Base-by-base conservation (phyloP, 2,888 invertebrate genomes). In the Pteria penguin region DNA sequence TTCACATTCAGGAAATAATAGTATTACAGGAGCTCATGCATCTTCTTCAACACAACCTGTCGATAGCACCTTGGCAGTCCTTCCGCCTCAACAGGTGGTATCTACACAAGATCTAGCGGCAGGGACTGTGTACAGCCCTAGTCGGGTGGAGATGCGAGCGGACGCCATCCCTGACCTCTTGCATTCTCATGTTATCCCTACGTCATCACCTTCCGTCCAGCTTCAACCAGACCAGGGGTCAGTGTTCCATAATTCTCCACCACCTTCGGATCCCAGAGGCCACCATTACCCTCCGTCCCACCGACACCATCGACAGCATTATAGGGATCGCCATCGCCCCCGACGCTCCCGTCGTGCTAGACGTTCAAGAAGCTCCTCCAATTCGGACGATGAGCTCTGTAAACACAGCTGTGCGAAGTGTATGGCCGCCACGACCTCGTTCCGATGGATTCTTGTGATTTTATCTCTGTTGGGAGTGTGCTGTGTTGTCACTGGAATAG, bases 401-500 rank as follows among this genome's bases (percentile, higher is more conserved):
- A 89, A 88, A 73, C 88, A 84, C n/a, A 82, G 88, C 2, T 90
- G 90, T 79, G 78, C 86, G 33, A 84, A 86, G 60, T 91, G 91
- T 80, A 68, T 90, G 27, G 89, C 89, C 24, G 86, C 85, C 8
- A 79, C 88, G 33, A 90, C 90, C 1, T 88, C 89, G 24, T 90
- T 91, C 78, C 88, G 90, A 61, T 91, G 90, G 89, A 89, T 91
- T 75, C 83, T 91, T 31, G 88, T 90, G 18, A 83, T 89, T 57
- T 80, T 91, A 58, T 90, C 90, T 1, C 72, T 91, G 33, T 82
- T 91, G 24, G 91, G 91, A 27, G 89, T 91, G 33, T 86, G 88
- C 73, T 91, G 91, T 84, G 89, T 91, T 3, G 87, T 90, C 31
- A 87, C 90, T n/a, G 91, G 91, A 2, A 89, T 91, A 68, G 86